These are phyloP conservation scores for Pocillopora damicornis DNA, from an alignment of 64 coral and sea anemone species.

Conservation along the genomic window DNA sequence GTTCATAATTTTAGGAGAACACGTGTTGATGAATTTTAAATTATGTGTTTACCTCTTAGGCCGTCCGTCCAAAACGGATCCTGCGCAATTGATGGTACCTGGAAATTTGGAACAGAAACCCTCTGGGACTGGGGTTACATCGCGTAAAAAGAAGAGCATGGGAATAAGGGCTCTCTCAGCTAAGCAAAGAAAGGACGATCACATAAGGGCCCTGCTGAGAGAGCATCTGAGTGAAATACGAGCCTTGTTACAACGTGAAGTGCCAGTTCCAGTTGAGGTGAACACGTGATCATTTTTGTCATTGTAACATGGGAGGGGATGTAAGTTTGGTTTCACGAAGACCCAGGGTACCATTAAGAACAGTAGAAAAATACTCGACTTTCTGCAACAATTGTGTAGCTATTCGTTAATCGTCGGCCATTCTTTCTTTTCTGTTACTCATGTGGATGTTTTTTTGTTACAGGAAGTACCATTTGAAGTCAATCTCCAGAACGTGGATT, in stretches of 20 bases:
- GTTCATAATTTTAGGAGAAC: too few relatives aligned
- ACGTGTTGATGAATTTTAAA: background rate
- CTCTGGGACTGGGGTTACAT: background rate
- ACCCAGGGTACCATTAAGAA: background rate
- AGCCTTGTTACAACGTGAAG: slow-evolving; percentile 21
- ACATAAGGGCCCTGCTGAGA: slow-evolving; percentile 65
- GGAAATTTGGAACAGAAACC: slow-evolving; percentile 21
- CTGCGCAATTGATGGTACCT: slow-evolving; percentile 17
- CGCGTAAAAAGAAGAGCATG: slow-evolving; percentile 64
- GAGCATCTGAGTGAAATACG: slow-evolving; percentile 66
- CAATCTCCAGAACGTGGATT: slow-evolving; percentile 40
- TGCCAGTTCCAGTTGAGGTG: slow-evolving; percentile 14
- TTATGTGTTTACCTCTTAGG: background rate
- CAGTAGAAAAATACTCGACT: background rate
- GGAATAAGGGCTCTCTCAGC: slow-evolving; percentile 81
- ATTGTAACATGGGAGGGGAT: background rate
- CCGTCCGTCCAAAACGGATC: background rate
- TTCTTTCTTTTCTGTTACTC: background rate
- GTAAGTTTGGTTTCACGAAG: background rate
- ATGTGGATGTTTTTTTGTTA: background rate
- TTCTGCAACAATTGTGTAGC: background rate
- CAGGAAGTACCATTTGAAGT: slow-evolving; percentile 93
- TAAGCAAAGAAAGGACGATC: slow-evolving; percentile 72
- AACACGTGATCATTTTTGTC: background rate
- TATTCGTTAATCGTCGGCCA: background rate